phyloP scores from a whole-genome alignment of 2,888 invertebrate genomes.

The Ochropacha duplaris region DNA sequence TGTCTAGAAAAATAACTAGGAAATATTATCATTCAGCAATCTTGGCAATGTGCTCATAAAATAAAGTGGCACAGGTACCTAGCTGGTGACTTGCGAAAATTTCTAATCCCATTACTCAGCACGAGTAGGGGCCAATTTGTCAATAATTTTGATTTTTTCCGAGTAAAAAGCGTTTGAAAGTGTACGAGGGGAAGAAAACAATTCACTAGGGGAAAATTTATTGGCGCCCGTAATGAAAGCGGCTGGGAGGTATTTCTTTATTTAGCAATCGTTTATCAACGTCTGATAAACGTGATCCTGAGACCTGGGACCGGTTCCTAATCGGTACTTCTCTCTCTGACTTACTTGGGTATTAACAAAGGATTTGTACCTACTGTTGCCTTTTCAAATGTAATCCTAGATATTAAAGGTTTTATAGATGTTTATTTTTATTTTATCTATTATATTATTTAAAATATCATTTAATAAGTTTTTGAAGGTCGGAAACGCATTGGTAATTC shows the following conservation, averaged over 20 bases:
- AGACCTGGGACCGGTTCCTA: not conserved
- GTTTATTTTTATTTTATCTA: too few relatives aligned
- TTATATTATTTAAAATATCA: too few relatives aligned
- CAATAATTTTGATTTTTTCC: conserved; percentile 1
- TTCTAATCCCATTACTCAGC: not conserved
- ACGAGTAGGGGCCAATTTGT: not conserved
- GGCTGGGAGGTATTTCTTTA: conserved; percentile 37
- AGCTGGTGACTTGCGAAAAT: not conserved
- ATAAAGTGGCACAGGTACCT: not conserved
- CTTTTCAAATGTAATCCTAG: not conserved
- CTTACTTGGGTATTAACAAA: not conserved
- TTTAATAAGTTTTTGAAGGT: too few relatives aligned
- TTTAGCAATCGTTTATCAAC: conserved; percentile 44
- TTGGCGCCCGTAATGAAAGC: conserved; percentile 24
- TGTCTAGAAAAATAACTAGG: not conserved
- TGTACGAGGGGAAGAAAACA: conserved; percentile 1
- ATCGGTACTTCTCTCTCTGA: not conserved
- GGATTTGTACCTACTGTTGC: not conserved
- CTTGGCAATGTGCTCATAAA: not conserved
- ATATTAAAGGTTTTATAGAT: too few relatives aligned
- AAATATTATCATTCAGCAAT: too few relatives aligned
- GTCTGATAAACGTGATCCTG: conserved; percentile 22
- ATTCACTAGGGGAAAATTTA: conserved; percentile 23
- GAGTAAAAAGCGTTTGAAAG: not conserved
- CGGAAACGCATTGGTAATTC: too few relatives aligned